Evolutionary conservation across 2,797 vertebrate species (phyloP).

Genomic region (Pygocentrus nattereri): DNA sequence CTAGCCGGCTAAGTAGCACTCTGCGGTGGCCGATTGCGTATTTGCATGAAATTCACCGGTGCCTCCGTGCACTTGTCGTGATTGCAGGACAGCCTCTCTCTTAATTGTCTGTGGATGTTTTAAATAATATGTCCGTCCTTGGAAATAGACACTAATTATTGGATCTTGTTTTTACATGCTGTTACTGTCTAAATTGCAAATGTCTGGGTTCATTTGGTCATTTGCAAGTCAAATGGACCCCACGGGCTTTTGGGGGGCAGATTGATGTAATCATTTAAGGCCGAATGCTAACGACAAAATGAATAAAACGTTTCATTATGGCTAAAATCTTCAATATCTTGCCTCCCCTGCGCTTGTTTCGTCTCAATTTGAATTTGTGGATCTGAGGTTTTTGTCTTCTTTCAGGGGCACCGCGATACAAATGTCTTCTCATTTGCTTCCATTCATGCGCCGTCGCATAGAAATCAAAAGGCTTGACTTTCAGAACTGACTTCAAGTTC

Average conservation of each 20-base stretch:
- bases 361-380: constrained; percentile 58
- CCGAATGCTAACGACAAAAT: constrained; percentile 71
- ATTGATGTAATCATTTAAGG: constrained; percentile 82
- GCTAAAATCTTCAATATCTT: constrained; percentile 65
- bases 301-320: constrained; percentile 78
- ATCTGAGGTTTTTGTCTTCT: constrained; percentile 52
- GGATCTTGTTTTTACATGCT: constrained; percentile 80
- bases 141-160: constrained; percentile 86
- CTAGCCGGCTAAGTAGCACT: constrained; percentile 63
- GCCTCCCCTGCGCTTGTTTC: constrained; percentile 54
- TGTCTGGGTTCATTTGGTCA: constrained; percentile 72
- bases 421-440: constrained; percentile 40
- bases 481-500: neutral
- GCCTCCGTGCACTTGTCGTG: constrained; percentile 74
- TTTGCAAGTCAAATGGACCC: constrained; percentile 88
- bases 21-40: constrained; percentile 73
- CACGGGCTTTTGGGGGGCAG: constrained; percentile 74
- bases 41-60: constrained; percentile 72
- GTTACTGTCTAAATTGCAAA: constrained; percentile 80
- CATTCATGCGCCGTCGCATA: neutral
- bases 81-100: constrained; percentile 80
- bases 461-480: constrained; percentile 15
- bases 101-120: constrained; percentile 83
- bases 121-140: constrained; percentile 83
- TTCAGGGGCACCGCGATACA: constrained; percentile 52